Evolutionary conservation across 2,113 vertebrate genomes (phyloP), one percentile per base, ranked within the genome.

Genomic region (Neofelis nebulosa): DNA sequence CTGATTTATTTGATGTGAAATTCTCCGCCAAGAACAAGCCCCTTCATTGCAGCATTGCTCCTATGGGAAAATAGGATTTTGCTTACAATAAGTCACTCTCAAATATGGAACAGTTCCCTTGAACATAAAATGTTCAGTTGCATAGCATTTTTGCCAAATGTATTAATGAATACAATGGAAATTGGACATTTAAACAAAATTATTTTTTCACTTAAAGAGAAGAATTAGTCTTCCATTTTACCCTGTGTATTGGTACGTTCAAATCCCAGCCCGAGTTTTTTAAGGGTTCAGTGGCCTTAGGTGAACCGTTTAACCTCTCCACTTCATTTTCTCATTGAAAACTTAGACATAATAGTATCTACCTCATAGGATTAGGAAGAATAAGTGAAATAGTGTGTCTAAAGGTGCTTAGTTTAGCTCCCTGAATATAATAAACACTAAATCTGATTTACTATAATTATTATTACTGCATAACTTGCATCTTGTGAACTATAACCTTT

Each of bases 1-100:
- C 50, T 88, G 82, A 93, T 89, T 93, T 90, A 95, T 66, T 25
- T 21, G 41, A 86, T 84, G 38, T 89, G 50, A 89, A 95, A 96
- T 94, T 95, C 50, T 95, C 65, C 3, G 57, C 78, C 87, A 81
- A 95, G 87, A 63, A 29, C 33, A 89, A 91, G 66, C 23, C n/a
- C 66, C 25, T 66, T 86, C n/a, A 27, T 41, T 66, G 41, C n/a
- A 76, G n/a, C 69, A 50, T 45, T 45, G 83, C 50, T 84, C 82
- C 78, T 38, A 2, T 52, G 29, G 55, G 90, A 82, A 86, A 84
- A 68, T 5, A 52, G 33, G 65, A 93, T 93, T 91, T 86, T 29
- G 50, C 81, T 96, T 57, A 83, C 6, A 80, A 71, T 23, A 61
- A 89, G 41, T 71, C 61, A 23, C n/a, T 86, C 93, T 65, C 63